Percentiles rank a stretch among this genome's conserved stretches.
phyloP scores from a whole-genome alignment of 2,113 vertebrate species.

The Hyla sarda region DNA sequence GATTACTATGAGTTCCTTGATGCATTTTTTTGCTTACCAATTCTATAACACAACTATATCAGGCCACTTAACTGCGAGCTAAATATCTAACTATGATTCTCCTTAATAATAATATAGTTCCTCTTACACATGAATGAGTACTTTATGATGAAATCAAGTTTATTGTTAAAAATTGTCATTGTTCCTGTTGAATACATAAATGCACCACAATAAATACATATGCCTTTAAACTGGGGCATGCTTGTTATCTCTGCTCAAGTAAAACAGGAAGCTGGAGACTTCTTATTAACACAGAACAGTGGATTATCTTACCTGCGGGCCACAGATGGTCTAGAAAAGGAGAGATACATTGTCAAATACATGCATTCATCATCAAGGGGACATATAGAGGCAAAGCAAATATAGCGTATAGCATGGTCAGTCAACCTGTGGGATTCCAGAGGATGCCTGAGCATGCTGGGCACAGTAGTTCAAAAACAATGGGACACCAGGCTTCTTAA shows the following conservation, averaged over 20 bases:
- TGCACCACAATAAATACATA: constrained; percentile 5
- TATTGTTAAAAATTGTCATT: not conserved
- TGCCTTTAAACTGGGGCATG: constrained; percentile 1
- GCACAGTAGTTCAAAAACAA: too few species aligned
- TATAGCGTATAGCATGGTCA: not conserved
- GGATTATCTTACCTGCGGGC: constrained; percentile 35
- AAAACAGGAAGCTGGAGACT: not conserved
- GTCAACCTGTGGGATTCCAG: constrained; percentile 9
- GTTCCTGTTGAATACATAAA: not conserved
- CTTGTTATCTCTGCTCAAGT: constrained; percentile 23
- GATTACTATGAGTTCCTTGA: not conserved
- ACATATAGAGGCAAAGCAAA: constrained; percentile 14
- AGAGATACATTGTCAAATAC: constrained; percentile 2
- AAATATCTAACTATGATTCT: not conserved
- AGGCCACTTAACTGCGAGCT: too few species aligned
- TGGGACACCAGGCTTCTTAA: too few species aligned
- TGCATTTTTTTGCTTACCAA: not conserved
- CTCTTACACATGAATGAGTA: not conserved
- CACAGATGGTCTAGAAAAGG: constrained; percentile 34
- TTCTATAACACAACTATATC: not conserved
- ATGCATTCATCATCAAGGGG: constrained; percentile 25
- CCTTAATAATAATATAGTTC: not conserved
- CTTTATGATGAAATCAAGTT: not conserved
- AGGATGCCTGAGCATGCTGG: not conserved
- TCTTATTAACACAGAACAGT: constrained; percentile 22